Conservation (phyloP, 1,140 invertebrate genomes). For the Hyles vespertilio region DNA sequence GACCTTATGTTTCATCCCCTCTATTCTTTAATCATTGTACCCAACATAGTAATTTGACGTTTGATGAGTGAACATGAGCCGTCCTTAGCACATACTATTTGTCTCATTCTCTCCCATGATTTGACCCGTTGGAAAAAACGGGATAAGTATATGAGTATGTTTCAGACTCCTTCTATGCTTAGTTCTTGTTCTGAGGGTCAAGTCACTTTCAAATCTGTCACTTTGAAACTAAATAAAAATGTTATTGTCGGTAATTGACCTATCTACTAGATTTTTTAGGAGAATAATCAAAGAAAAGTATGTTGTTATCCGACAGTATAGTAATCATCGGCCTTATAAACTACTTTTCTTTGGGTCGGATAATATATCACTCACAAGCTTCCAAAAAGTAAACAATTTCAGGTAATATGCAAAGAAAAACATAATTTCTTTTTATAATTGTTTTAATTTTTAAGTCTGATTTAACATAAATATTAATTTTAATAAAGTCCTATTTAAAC, state of each 20-base stretch:
- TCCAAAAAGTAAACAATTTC: conserved; percentile 57
- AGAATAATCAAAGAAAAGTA: conserved; percentile 35
- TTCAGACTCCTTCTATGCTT: too few relatives aligned
- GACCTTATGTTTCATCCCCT: too few relatives aligned
- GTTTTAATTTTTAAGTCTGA: too few relatives aligned
- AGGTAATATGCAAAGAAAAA: conserved; percentile 29
- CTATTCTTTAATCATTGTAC: too few relatives aligned
- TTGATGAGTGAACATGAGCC: too few relatives aligned
- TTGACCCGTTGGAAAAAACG: too few relatives aligned
- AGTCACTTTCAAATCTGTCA: background rate
- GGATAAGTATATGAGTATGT: too few relatives aligned
- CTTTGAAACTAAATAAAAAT: conserved; percentile 17
- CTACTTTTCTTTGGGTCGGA: conserved; percentile 67
- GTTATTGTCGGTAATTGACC: conserved; percentile 45
- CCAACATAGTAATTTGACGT: too few relatives aligned
- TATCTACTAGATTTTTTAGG: conserved; percentile 24
- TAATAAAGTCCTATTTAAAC: background rate
- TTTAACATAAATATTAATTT: too few relatives aligned
- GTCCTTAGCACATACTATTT: too few relatives aligned
- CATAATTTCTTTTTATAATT: background rate
- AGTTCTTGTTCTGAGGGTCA: too few relatives aligned
- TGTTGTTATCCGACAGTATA: conserved; percentile 23
- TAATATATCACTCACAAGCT: conserved; percentile 53
- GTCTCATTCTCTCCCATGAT: too few relatives aligned
- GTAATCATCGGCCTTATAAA: conserved; percentile 39